Percentiles rank a stretch among this genome's conserved stretches.
phyloP scores from a whole-genome alignment of 2,888 invertebrate genomes.

The Drosophila atripex region DNA sequence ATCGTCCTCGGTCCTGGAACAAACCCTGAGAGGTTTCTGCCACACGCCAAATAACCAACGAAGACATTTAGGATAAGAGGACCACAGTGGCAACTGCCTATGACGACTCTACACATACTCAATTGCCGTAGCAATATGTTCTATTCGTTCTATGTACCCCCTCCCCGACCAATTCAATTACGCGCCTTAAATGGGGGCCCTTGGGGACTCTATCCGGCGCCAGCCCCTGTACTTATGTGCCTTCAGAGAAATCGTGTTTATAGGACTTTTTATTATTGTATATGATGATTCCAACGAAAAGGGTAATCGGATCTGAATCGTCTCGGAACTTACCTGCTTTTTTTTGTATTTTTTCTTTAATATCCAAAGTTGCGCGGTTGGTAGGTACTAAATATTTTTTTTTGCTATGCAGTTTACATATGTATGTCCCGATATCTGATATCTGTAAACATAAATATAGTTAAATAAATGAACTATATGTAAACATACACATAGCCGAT shows the following conservation, averaged over 20 bases:
- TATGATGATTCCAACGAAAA: conserved; percentile 30
- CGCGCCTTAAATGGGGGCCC: conserved; percentile 18
- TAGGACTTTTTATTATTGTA: conserved; percentile 22
- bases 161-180: conserved; percentile 1
- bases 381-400: conserved; percentile 54
- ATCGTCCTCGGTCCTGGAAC: neutral
- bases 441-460: conserved; percentile 50
- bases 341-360: conserved; percentile 50
- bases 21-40: neutral
- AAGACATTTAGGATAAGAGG: neutral
- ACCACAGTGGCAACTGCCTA: too few species aligned
- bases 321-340: conserved; percentile 10
- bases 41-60: neutral
- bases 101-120: too few species aligned
- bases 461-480: conserved; percentile 46
- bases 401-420: conserved; percentile 33
- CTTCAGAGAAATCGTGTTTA: conserved; percentile 58
- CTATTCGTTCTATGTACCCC: neutral
- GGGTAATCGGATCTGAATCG: conserved; percentile 12
- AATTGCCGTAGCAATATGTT: too few species aligned
- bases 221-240: conserved; percentile 76
- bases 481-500: conserved; percentile 59
- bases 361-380: conserved; percentile 70
- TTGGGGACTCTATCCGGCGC: conserved; percentile 16
- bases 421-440: conserved; percentile 37